Base-by-base conservation (phyloP, 2,888 invertebrate genomes). In the Noctua comes region DNA sequence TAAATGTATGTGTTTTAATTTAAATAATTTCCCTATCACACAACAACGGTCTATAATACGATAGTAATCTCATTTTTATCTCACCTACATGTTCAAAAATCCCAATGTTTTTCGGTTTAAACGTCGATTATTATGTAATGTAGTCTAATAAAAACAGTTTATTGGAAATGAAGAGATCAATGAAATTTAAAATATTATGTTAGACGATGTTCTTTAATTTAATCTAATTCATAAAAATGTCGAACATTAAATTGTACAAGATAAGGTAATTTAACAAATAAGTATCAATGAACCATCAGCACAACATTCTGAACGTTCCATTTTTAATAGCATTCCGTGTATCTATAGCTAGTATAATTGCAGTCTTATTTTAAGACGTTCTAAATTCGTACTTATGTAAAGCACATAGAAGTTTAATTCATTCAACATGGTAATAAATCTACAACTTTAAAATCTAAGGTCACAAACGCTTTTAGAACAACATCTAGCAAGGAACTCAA, bases 11-110 rank as follows among this genome's bases (percentile, higher is more conserved):
- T 81, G 59, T 81, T 77, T 74, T 68, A 71, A 88, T 88, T 88
- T 88, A 79, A 87, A 85, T 88, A 88, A 87, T 87, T 80, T 80
- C 68, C 51, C 46, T 70, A 77, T 76, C 43, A 70, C 48, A 70
- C 72, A 77, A 79, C 75, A 68, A n/a, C 31, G 36, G 71, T 46
- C 48, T 13, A n/a, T 78, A 64, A 65, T 62, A 68, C 64, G 68
- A 78, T 76, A 72, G 68, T 85, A 88, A 86, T 81, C 74, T 77
- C 57, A 80, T 74, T 73, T 80, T 72, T 79, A 80, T 84, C 65
- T 51, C 85, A 79, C 76, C 66, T 70, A 59, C 51, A 73, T 54
- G 65, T 83, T 68, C 71, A 48, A 76, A 76, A 76, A 73, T 74
- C 57, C 64, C 64, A 73, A 77, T 80, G 40, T 77, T 80, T 79